Base-by-base conservation (phyloP, 2,113 vertebrate genomes). In the Zosterops japonicus region DNA sequence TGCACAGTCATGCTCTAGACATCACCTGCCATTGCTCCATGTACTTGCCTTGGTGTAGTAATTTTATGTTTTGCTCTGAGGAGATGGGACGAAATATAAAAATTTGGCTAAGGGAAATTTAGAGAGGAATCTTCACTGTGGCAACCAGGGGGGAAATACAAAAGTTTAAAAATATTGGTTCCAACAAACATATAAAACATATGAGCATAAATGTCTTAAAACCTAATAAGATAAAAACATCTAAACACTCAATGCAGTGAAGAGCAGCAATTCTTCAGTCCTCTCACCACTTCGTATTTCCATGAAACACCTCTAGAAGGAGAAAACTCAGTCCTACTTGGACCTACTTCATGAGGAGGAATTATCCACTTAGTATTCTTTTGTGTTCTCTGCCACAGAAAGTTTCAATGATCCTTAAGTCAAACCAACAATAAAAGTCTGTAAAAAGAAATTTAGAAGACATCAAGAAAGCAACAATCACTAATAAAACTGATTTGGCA, bases 181-280 rank as follows among this genome's bases (percentile, higher is more conserved):
- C 33, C 22, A 36, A 33, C 8, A 46, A 46, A 55, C 7, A 14
- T 9, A 33, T 46, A 36, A 72, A 31, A 53, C 2, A 46, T 25
- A 55, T 36, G 3, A 46, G 55, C 47, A 36, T 35, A 31, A 31
- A 53, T 17, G 6, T 44, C 56, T 36, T 53, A 17, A 53, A 63
- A 49, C 17, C 8, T 33, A 10, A 3, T 8, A 61, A 35, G 46
- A 25, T 35, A 63, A 61, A 71, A 61, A 61, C 11, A 52, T 35
- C 4, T 35, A 20, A 60, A 60, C 22, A 33, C 11, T 22, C 0
- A 0, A 41, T 49, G 4, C 28, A 33, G 39, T 9, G 18, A 74
- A 39, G 28, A 64, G 23, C 27, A 55, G 41, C 27, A 47, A 9
- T 28, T 55, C 57, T 55, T 55, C 23, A 14, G n/a, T 28, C 8